A percentile compares a stretch with the other conserved stretches of the same genome.
These are phyloP conservation scores for Oreocharis arfaki DNA, from an alignment of 2,113 vertebrate species.

Conservation along the genomic window DNA sequence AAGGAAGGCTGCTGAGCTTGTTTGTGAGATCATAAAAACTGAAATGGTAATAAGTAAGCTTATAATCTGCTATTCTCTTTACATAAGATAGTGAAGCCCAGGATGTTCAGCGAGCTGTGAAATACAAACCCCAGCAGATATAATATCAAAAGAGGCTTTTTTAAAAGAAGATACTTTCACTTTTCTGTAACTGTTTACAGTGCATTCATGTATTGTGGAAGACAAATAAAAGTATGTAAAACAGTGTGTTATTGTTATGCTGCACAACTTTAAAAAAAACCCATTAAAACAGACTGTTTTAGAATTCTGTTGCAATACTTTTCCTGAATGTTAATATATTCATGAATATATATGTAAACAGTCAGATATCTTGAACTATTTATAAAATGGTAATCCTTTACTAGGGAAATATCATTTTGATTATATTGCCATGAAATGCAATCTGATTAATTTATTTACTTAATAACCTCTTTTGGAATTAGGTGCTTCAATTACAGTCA, in stretches of 20 bases:
- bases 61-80: slow-evolving; percentile 68
- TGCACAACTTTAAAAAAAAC: neutral
- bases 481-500: slow-evolving; percentile 36
- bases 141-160: slow-evolving; percentile 43
- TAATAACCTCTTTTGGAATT: slow-evolving; percentile 47
- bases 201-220: slow-evolving; percentile 27
- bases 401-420: slow-evolving; percentile 48
- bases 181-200: slow-evolving; percentile 15
- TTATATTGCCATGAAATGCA: slow-evolving; percentile 53
- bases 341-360: slow-evolving; percentile 56
- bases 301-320: slow-evolving; percentile 36
- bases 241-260: slow-evolving; percentile 22
- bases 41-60: slow-evolving; percentile 56
- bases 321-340: slow-evolving; percentile 65
- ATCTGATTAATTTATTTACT: slow-evolving; percentile 65
- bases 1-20: slow-evolving; percentile 19
- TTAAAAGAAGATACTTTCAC: slow-evolving; percentile 20
- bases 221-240: slow-evolving; percentile 42
- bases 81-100: slow-evolving; percentile 46
- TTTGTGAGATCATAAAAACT: slow-evolving; percentile 49
- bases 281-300: neutral
- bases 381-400: slow-evolving; percentile 64
- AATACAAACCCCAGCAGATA: slow-evolving; percentile 56
- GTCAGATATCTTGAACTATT: slow-evolving; percentile 60
- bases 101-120: slow-evolving; percentile 43